phyloP scores from a whole-genome alignment of 1,140 invertebrate genomes.

The Diachasmimorpha longicaudata region DNA sequence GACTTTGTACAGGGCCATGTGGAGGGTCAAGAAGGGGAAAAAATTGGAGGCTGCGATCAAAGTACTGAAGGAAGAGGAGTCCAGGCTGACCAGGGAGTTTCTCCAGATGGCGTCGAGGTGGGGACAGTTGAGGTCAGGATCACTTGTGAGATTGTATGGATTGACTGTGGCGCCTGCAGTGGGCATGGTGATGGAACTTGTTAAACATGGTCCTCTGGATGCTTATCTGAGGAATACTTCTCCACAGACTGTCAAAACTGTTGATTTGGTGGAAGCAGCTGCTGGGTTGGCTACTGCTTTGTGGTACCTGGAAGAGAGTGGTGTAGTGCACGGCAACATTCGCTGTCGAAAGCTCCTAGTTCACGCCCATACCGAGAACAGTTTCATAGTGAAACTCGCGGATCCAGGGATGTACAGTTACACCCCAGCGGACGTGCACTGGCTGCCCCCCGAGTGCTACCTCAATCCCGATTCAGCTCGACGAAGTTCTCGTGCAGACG shows the following conservation, averaged over 20 bases:
- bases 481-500: conserved; percentile 72
- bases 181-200: conserved; percentile 82
- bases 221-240: conserved; percentile 68
- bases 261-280: conserved; percentile 80
- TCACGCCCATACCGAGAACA: conserved; percentile 68
- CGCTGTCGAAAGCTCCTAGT: conserved; percentile 84
- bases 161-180: conserved; percentile 76
- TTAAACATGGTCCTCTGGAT: conserved; percentile 79
- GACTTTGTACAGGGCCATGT: conserved; percentile 51
- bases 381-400: conserved; percentile 78
- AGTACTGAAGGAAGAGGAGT: conserved; percentile 71
- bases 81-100: conserved; percentile 69
- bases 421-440: conserved; percentile 73
- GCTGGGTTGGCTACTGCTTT: conserved; percentile 79
- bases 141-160: conserved; percentile 77
- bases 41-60: conserved; percentile 79
- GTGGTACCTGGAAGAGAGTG: conserved; percentile 80
- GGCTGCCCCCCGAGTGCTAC: conserved; percentile 84
- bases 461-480: conserved; percentile 70
- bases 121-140: conserved; percentile 75
- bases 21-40: conserved; percentile 69
- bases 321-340: conserved; percentile 84
- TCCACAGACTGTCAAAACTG: conserved; percentile 64
- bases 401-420: conserved; percentile 74
- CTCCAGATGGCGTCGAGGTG: conserved; percentile 76